Conservation (phyloP, 2,888 invertebrate species). For the Melipona bicolor region DNA sequence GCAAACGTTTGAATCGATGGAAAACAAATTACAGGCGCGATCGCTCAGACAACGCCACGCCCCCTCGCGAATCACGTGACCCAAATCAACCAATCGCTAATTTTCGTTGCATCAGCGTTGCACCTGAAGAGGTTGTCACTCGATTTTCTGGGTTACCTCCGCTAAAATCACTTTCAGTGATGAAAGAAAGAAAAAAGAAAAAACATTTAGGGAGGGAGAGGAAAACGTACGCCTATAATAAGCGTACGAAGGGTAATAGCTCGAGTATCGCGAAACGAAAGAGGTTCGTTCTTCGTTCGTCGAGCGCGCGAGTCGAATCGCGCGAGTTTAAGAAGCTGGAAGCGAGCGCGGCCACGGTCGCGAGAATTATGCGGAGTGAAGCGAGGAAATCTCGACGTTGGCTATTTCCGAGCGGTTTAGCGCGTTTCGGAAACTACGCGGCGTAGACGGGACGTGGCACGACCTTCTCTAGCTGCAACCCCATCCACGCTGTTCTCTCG, state of each 20-base stretch:
- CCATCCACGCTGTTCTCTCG: constrained; percentile 18
- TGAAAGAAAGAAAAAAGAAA: no score
- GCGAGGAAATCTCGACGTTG: constrained; percentile 38
- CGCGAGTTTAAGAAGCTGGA: background rate
- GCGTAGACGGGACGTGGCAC: constrained; percentile 36
- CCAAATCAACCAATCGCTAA: no score
- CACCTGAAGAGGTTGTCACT: no score
- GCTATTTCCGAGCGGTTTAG: constrained; percentile 51
- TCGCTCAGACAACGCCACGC: no score
- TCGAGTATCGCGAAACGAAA: background rate
- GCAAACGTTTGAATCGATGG: no score
- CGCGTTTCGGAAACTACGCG: constrained; percentile 48
- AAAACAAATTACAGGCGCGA: no score
- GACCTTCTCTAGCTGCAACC: constrained; percentile 34
- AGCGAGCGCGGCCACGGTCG: background rate
- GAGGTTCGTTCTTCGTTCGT: background rate
- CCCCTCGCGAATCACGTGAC: no score
- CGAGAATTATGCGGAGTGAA: constrained; percentile 17
- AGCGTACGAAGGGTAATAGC: background rate
- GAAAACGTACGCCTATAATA: background rate
- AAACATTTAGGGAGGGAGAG: no score
- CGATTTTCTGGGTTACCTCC: no score
- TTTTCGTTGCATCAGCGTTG: no score
- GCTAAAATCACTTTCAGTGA: no score
- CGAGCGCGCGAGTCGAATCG: background rate